Evolutionary conservation across 2,888 invertebrate species (phyloP).

Genomic region (Cryptus armator): DNA sequence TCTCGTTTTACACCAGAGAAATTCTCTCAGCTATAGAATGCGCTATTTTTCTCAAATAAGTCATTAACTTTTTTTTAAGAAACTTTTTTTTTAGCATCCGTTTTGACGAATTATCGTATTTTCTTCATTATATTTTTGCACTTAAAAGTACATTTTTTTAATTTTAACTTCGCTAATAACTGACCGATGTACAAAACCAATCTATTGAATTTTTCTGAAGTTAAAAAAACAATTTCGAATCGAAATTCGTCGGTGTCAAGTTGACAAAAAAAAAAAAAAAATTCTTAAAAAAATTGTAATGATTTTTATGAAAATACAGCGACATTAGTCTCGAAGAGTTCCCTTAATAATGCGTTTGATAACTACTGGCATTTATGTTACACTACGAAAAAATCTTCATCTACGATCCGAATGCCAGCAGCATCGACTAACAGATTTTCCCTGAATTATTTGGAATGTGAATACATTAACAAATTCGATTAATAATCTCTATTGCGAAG

Average conservation of each 20-base stretch:
- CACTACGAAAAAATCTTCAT: conserved; percentile 9
- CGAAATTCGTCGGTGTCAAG: background rate
- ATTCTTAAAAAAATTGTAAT: background rate
- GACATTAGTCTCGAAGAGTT: background rate
- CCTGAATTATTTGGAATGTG: conserved; percentile 65
- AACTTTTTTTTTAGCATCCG: background rate
- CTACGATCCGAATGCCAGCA: conserved; percentile 31
- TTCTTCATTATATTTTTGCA: background rate
- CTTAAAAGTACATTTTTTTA: background rate
- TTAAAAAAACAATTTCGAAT: background rate
- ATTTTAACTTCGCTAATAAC: background rate
- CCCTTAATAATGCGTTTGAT: conserved; percentile 1
- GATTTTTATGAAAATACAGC: background rate
- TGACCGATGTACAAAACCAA: background rate
- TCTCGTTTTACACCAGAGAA: conserved; percentile 14
- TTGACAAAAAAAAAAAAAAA: background rate
- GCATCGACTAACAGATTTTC: conserved; percentile 42
- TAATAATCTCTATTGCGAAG: conserved; percentile 41
- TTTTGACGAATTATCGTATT: background rate
- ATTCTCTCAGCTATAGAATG: conserved; percentile 9
- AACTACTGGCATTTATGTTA: conserved; percentile 19
- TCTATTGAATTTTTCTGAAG: background rate
- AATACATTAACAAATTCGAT: conserved; percentile 54
- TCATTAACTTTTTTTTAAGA: conserved; percentile 1
- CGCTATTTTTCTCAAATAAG: background rate